Evolutionary conservation across 2,888 invertebrate genomes (phyloP), one percentile per base, ranked within the genome.

Genomic region (Noctua fimbriata): DNA sequence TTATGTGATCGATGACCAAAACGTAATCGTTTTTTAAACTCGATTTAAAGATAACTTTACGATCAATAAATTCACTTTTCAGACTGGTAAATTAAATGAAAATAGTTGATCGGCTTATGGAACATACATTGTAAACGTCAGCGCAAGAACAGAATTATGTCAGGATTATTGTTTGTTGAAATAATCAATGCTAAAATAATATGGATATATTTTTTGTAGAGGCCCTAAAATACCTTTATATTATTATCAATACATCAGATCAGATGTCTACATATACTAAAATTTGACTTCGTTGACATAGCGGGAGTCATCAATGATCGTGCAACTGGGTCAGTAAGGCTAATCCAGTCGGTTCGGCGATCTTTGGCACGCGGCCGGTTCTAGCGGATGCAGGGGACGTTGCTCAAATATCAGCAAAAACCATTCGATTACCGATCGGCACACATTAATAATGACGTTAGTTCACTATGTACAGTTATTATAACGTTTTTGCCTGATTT

Each of bases 391-490:
- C 71, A 58, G 69, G 77, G 83, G 88, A 89, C 81, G 82, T 88
- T 88, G 87, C 85, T 89, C 73, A 89, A 88, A 89, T 82, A 78
- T 83, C 72, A 79, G 87, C 83, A 89, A 89, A 88, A 89, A 89
- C 71, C 73, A 83, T 82, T 78, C 69, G 69, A 81, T 79, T 83
- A 84, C 78, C 74, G 76, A 83, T 85, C 81, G 87, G 70, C 87
- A 82, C 74, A 81, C 71, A 83, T 89, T 79, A 83, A 83, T 85
- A 82, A 87, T 83, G 80, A 70, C 81, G 86, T 88, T 78, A 69
- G 73, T n/a, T 78, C 67, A 76, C 69, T 70, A 9, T 74, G 67
- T 77, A 86, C 67, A 65, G 88, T 81, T 85, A 82, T 69, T 76
- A 73, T 58, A 66, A 28, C 3, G 82, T 79, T 85, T 75, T 88